Evolutionary conservation across 2,113 vertebrate species (phyloP).

Genomic region (Pyxicephalus adspersus): DNA sequence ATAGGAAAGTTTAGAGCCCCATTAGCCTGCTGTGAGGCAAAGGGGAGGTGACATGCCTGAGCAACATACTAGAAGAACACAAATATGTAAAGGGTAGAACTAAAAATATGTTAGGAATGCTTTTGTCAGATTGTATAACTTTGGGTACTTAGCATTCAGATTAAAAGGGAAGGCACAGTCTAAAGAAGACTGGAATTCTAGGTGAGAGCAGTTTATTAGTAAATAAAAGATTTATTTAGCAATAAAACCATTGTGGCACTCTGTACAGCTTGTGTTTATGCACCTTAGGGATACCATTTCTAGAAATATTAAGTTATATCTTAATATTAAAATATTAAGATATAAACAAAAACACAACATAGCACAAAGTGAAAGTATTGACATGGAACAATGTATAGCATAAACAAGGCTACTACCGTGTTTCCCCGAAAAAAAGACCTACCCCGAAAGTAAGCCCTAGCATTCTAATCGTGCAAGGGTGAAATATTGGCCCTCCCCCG

Average conservation of each 20-base stretch:
- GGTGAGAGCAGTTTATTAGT: neutral
- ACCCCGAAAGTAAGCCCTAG: no score
- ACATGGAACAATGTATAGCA: no score
- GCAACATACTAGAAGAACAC: slow-evolving; percentile 18
- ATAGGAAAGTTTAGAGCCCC: neutral
- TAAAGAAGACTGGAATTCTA: slow-evolving; percentile 25
- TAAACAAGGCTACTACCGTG: no score
- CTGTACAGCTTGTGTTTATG: neutral
- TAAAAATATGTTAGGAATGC: slow-evolving; percentile 42
- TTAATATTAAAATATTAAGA: no score
- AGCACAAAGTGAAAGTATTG: no score
- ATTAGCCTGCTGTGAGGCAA: neutral
- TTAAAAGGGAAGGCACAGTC: slow-evolving; percentile 3
- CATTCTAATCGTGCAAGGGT: no score
- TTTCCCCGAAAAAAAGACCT: no score
- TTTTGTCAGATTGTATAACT: slow-evolving; percentile 41
- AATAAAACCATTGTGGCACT: neutral
- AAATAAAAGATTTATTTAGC: neutral
- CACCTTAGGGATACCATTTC: no score
- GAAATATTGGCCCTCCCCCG: no score
- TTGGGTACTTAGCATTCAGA: neutral
- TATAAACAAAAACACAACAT: no score
- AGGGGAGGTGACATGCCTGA: slow-evolving; percentile 4
- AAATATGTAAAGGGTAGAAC: slow-evolving; percentile 2
- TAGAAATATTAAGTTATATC: no score